Conservation (phyloP, 2,113 vertebrate genomes). For the Equus przewalskii region DNA sequence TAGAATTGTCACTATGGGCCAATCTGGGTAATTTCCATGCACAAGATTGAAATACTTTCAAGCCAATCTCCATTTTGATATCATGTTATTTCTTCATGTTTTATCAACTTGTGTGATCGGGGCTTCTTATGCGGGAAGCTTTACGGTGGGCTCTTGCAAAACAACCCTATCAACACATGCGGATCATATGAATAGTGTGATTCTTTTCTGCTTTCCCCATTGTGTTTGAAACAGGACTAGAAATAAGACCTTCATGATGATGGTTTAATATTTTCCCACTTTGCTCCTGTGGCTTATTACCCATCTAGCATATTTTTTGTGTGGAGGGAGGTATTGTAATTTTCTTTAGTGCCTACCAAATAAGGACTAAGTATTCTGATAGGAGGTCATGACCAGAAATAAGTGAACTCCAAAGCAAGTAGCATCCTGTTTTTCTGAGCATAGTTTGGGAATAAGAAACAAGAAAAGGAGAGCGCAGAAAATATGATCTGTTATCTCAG, state of each 20-base stretch:
- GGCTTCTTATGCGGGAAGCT: neutral
- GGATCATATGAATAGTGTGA: neutral
- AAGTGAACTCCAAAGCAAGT: neutral
- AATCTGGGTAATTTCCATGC: neutral
- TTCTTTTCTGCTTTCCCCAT: neutral
- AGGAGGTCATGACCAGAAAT: neutral
- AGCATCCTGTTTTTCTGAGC: conserved; percentile 36
- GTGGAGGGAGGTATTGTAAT: neutral
- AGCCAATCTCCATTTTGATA: neutral
- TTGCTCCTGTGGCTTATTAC: neutral
- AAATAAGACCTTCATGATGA: neutral
- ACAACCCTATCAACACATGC: neutral
- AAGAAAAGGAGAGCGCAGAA: conserved; percentile 9
- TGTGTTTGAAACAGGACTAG: neutral
- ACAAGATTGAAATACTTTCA: neutral
- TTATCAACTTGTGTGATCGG: neutral
- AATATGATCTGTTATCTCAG: neutral
- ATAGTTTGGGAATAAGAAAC: conserved; percentile 14
- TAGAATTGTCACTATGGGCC: neutral
- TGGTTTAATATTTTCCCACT: neutral
- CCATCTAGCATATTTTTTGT: neutral
- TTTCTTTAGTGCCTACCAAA: neutral
- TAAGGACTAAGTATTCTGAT: neutral
- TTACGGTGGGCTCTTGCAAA: neutral
- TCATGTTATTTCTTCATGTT: neutral